These are phyloP conservation scores for Bubalus kerabau DNA, from an alignment of 2,113 vertebrate genomes.

Conservation along the genomic window DNA sequence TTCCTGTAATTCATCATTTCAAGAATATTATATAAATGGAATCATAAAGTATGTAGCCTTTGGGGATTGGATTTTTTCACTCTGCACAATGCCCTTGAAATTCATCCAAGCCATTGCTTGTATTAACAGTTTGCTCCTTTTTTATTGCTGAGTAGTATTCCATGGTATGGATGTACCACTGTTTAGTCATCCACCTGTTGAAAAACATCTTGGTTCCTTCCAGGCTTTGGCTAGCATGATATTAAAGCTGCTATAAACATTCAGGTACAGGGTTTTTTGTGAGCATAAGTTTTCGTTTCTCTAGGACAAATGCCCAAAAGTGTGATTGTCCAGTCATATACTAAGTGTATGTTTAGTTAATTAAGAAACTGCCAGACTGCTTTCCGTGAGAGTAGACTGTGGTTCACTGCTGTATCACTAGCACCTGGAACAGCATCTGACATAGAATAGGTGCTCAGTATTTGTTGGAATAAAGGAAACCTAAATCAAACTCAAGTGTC, in stretches of 20 bases:
- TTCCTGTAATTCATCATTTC: slow-evolving; percentile 17
- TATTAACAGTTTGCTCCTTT: neutral
- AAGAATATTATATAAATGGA: slow-evolving; percentile 6
- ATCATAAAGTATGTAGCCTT: neutral
- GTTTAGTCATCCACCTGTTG: neutral
- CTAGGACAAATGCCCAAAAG: neutral
- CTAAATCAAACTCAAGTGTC: neutral
- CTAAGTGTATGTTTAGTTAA: slow-evolving; percentile 30
- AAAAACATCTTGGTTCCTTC: slow-evolving; percentile 13
- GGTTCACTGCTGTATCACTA: neutral
- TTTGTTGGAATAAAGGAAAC: neutral
- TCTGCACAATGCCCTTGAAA: neutral
- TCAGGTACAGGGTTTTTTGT: neutral
- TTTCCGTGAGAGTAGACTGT: neutral
- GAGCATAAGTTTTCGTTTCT: slow-evolving; percentile 7
- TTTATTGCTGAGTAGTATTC: slow-evolving; percentile 2
- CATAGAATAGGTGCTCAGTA: neutral
- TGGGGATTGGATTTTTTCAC: neutral
- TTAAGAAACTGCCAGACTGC: neutral
- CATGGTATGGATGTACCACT: neutral
- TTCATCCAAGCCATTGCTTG: neutral
- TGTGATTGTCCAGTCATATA: neutral
- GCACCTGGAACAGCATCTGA: neutral
- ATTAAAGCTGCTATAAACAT: slow-evolving; percentile 34
- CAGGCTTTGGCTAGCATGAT: neutral